These are phyloP conservation scores for Dromas ardeola DNA, from an alignment of 2,113 vertebrate species.

Conservation along the genomic window DNA sequence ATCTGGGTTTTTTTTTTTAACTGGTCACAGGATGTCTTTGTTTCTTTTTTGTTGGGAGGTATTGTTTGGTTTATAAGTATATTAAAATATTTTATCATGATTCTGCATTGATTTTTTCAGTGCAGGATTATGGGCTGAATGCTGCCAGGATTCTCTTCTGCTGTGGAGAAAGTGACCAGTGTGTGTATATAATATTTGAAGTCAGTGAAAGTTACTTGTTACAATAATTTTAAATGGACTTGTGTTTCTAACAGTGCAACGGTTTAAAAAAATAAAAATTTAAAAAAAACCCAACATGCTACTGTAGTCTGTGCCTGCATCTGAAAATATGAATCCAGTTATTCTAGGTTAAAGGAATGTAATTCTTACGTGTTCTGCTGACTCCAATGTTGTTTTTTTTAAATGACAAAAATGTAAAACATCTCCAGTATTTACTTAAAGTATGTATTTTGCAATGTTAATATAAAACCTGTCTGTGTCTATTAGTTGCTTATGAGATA, in stretches of 20 bases:
- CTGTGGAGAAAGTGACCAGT: constrained; percentile 5
- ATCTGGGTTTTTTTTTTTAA: neutral
- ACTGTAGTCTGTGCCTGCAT: neutral
- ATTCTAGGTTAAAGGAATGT: neutral
- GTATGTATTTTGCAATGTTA: neutral
- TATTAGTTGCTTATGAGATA: neutral
- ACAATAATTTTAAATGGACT: neutral
- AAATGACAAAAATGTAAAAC: neutral
- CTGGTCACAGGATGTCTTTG: neutral
- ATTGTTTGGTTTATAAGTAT: neutral
- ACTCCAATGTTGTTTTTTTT: neutral
- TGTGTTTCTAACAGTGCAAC: neutral
- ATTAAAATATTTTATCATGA: neutral
- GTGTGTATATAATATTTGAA: neutral
- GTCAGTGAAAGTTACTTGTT: neutral
- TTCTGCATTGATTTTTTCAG: constrained; percentile 31
- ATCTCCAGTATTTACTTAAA: neutral
- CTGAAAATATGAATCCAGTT: neutral
- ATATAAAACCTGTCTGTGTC: neutral
- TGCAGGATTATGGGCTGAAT: constrained; percentile 26
- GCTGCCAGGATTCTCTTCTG: constrained; percentile 10
- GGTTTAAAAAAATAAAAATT: neutral
- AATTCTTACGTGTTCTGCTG: neutral
- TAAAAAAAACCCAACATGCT: accelerated
- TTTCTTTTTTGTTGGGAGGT: neutral